These are phyloP conservation scores for Gila orcuttii DNA, from an alignment of 2,113 vertebrate species.

Conservation along the genomic window DNA sequence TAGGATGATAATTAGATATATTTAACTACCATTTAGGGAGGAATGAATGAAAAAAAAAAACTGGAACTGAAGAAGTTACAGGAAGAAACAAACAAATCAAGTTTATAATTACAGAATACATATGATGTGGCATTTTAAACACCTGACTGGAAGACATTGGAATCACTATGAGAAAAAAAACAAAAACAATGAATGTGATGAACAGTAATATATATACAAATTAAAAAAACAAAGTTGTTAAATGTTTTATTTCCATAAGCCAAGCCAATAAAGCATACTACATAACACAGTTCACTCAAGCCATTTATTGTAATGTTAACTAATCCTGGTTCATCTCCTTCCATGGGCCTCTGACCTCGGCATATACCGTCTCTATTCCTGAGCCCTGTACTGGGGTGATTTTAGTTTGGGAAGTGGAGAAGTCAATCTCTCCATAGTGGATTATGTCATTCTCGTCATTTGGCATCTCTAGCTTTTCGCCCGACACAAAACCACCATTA, in stretches of 20 bases:
- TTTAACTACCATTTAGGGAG: too few relatives aligned
- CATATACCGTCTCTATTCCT: background rate
- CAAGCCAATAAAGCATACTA: background rate
- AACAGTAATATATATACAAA: too few relatives aligned
- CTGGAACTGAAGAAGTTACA: too few relatives aligned
- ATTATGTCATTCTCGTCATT: background rate
- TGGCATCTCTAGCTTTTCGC: background rate
- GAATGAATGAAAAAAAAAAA: too few relatives aligned
- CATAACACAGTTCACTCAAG: background rate
- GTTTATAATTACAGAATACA: background rate
- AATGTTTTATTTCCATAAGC: too few relatives aligned
- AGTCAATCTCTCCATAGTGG: slow-evolving; percentile 17
- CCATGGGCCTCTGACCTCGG: background rate
- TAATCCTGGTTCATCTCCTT: background rate
- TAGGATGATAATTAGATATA: too few relatives aligned
- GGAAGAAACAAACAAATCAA: too few relatives aligned
- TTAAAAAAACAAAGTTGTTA: too few relatives aligned
- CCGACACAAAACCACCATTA: background rate
- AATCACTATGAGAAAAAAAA: background rate
- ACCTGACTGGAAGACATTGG: background rate
- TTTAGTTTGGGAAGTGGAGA: background rate
- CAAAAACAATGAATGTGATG: too few relatives aligned
- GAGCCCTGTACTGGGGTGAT: background rate
- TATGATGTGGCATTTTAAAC: background rate
- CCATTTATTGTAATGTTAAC: slow-evolving; percentile 3